Base-by-base conservation (phyloP, 1,140 invertebrate genomes). In the Drosophila sp. region DNA sequence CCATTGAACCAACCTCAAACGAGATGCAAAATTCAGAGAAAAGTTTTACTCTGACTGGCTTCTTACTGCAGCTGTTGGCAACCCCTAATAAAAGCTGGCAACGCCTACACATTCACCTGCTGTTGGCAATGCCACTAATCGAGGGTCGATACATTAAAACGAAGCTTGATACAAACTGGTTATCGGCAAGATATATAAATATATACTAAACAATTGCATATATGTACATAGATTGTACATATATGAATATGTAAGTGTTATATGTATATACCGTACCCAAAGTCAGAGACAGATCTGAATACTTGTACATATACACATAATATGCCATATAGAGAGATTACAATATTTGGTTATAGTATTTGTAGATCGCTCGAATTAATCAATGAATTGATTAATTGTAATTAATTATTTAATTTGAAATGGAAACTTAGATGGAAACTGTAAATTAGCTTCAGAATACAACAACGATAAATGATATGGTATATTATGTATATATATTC, bases 401-500 rank as follows among this genome's bases (percentile, higher is more conserved):
- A 11, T 29, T 53, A 18, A 51, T 74, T 75, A 36, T 38, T 43
- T 78, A 72, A 63, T 69, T 62, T 32, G 45, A 50, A 62, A 74
- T 65, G 36, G 34, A 50, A 72, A 45, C 59, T 72, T 72, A 59
- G 50, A 72, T 72, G 64, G 66, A 54, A 59, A 73, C n/a, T n/a
- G n/a, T n/a, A n/a, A n/a, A n/a, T n/a, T 76, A 84, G 54, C 58
- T 84, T 58, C 43, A 64, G 62, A 87, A 57, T 76, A 82, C 75
- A 82, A 83, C 78, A 83, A 74, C 78, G 48, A 84, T 87, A 78
- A 86, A 83, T 80, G 36, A 75, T 87, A 84, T 77, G 77, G 43
- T 82, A 82, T 89, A 76, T 77, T 86, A 81, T 87, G 83, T 89
- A 86, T 78, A 70, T 86, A 78, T 84, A 82, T 81, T 36, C 82